Percentiles rank a stretch among this genome's conserved stretches.
Conservation (phyloP, 2,113 vertebrate genomes). For the Eleginops maclovinus region DNA sequence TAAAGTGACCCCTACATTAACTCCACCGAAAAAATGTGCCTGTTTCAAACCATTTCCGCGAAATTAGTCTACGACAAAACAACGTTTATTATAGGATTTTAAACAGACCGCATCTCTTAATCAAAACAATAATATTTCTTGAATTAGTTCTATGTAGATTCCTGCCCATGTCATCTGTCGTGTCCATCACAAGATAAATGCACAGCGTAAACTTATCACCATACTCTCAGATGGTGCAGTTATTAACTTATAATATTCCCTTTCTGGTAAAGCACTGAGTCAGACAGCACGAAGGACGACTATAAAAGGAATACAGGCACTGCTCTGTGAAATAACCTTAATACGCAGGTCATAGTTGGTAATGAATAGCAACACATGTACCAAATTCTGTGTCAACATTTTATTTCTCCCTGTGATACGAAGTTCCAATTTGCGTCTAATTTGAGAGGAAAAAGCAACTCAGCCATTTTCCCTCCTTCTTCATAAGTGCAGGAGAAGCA, state of each 20-base stretch:
- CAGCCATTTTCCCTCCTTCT: slow-evolving; percentile 72
- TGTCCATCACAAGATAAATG: neutral
- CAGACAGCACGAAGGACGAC: slow-evolving; percentile 37
- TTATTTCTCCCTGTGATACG: slow-evolving; percentile 54
- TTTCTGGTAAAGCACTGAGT: slow-evolving; percentile 22
- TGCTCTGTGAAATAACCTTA: slow-evolving; percentile 52
- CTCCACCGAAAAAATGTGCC: slow-evolving; percentile 20
- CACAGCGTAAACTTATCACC: slow-evolving; percentile 6
- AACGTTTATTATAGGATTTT: neutral
- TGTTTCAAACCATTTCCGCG: slow-evolving; percentile 16
- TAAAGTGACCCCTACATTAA: slow-evolving; percentile 2
- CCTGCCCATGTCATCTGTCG: neutral
- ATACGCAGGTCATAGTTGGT: slow-evolving; percentile 56
- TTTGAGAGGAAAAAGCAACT: slow-evolving; percentile 72
- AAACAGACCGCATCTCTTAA: neutral
- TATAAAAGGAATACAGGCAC: slow-evolving; percentile 35
- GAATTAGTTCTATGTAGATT: neutral
- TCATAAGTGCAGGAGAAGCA: slow-evolving; percentile 70
- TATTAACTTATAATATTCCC: slow-evolving; percentile 27
- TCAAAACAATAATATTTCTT: neutral
- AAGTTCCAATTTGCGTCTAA: slow-evolving; percentile 74
- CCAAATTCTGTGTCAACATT: slow-evolving; percentile 65
- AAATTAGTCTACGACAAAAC: neutral
- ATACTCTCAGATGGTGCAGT: slow-evolving; percentile 24
- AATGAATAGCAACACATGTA: slow-evolving; percentile 60